Base-by-base conservation (phyloP, 1,140 invertebrate genomes). In the Trinorchestia longiramus region DNA sequence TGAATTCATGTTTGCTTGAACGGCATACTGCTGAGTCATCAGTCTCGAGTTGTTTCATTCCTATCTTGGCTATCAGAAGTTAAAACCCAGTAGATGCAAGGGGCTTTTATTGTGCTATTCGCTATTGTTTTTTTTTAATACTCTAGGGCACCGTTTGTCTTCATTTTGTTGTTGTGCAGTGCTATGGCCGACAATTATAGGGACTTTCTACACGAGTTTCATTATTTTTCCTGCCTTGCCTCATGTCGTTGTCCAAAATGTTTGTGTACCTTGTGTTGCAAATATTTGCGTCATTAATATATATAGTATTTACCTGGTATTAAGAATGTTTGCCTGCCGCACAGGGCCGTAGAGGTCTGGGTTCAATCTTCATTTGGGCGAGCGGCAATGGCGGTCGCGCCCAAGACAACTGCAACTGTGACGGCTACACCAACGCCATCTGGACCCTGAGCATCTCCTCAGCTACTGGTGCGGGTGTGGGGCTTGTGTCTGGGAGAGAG, bases 321-420 rank as follows among this genome's bases (percentile, higher is more conserved):
- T 53, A 95, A 42, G 44, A 19, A 62, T 40, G n/a, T 57, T 36
- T 0, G 19, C 4, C 45, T 95, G 77, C 0, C 94, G 92, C 92
- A 62, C 97, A 99, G 98, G 99, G 99, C 96, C 98, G 99, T 0
- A 98, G 98, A 96, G 99, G 99, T 41, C 98, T 99, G 97, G 99
- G 99, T 11, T 99, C 99, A 62, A 99, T 99, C 97, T 99, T 99
- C 97, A 99, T 99, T 0, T 99, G 99, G 99, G 99, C 99, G 0
- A 99, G 99, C 0, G 99, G 99, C 44, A 99, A 99, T 97, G 99
- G 99, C 15, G 99, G 99, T 0, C 98, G 99, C 87, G 99, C 99
- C 97, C 98, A 98, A 97, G 99, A 99, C 97, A 99, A 99, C 97
- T 99, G 99, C 97, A 99, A 99, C 97, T 99, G 99, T 97, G 99